phyloP scores from a whole-genome alignment of 2,797 vertebrate genomes.

The Malacoraja senta region DNA sequence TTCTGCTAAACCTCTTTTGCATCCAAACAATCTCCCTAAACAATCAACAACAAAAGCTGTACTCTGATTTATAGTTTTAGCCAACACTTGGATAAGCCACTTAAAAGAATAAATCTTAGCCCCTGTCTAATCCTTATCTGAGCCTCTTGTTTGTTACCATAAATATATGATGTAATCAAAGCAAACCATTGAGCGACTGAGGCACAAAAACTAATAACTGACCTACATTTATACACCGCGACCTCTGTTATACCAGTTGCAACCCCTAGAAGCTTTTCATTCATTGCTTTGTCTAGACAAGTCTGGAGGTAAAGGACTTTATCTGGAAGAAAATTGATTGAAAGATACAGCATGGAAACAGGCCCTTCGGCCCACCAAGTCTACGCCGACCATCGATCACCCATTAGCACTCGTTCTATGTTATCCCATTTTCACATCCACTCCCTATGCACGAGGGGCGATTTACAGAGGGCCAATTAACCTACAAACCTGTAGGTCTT shows the following conservation, averaged over 20 bases:
- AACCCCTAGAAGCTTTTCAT: neutral
- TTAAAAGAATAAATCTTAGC: neutral
- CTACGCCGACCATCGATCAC: no score
- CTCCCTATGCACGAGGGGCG: no score
- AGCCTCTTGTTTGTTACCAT: neutral
- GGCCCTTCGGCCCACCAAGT: no score
- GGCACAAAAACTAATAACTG: neutral
- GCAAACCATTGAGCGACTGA: neutral
- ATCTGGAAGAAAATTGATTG: neutral
- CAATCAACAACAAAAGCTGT: neutral
- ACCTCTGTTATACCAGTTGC: neutral
- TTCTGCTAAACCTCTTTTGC: no score
- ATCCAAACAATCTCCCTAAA: no score
- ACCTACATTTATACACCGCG: conserved; percentile 16
- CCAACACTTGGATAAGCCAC: neutral
- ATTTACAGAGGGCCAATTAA: no score
- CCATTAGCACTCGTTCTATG: no score
- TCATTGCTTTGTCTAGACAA: neutral
- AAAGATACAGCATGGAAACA: no score
- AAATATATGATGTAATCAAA: neutral
- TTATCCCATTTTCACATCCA: no score
- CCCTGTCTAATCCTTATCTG: neutral
- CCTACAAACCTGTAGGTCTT: no score
- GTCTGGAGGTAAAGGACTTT: neutral
- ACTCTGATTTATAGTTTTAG: neutral